A percentile compares a stretch with the other conserved stretches of the same genome.
These are phyloP conservation scores for Pterois miles DNA, from an alignment of 2,797 vertebrate genomes.

Conservation along the genomic window DNA sequence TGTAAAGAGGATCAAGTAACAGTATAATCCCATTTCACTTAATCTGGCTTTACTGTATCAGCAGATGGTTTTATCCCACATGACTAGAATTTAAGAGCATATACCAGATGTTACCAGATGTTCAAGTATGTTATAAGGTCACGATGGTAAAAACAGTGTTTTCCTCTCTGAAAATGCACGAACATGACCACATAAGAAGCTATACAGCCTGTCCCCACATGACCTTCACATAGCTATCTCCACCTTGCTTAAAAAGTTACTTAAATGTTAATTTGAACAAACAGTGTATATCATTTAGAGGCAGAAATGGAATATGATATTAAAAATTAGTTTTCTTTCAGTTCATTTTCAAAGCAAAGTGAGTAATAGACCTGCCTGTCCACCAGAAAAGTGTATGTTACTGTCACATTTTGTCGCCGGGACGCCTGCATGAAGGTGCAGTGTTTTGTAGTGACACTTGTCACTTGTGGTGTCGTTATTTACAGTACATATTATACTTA, in stretches of 20 bases:
- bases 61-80: neutral
- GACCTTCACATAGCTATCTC: neutral
- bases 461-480: too few species aligned
- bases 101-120: slow-evolving; percentile 15
- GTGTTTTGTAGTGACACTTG: too few species aligned
- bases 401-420: too few species aligned
- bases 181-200: neutral
- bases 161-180: neutral
- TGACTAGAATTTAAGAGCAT: neutral
- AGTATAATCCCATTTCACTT: neutral
- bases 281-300: neutral
- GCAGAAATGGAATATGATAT: neutral
- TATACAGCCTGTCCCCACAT: neutral
- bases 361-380: too few species aligned
- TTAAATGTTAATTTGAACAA: neutral
- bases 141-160: neutral
- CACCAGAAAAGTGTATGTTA: too few species aligned
- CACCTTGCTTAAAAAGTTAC: neutral
- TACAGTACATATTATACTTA: too few species aligned
- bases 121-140: neutral
- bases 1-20: neutral
- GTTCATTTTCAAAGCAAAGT: neutral
- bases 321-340: neutral
- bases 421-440: too few species aligned
- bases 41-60: neutral